Evolutionary conservation across 2,797 vertebrate genomes (phyloP), one percentile per base, ranked within the genome.

Genomic region (Microctenopoma steveboyesi): DNA sequence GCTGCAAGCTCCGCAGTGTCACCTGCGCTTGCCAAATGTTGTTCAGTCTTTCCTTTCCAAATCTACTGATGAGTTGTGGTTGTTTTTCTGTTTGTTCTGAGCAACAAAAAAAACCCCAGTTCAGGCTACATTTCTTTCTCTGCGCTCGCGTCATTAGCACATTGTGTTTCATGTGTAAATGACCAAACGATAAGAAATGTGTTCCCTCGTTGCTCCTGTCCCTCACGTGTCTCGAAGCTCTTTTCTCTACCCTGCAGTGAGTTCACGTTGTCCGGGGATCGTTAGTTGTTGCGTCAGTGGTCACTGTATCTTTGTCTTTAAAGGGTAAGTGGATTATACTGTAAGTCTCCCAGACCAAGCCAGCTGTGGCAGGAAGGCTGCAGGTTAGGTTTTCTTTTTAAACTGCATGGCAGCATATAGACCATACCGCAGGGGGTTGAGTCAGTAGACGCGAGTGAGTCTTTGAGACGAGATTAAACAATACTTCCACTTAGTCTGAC

Each of bases 31-130:
- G 92, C 91, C 93, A 92, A 91, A 92, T 93, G 91, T 84, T 89
- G 91, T 92, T 91, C 92, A 88, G 84, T 87, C 86, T 92, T 91
- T 93, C 88, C 89, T 90, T 91, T 93, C 88, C 83, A 92, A 92
- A 92, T 88, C 85, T 83, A 81, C 80, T 63, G 64, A 83, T 68
- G 64, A 64, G 66, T 65, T 84, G 30, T 22, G 22, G 22, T 39
- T 39, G 37, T 4, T 30, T 30, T 33, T 33, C 14, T 13, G 14
- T 85, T 72, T 65, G 76, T 81, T 79, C 70, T 1, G 18, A 74
- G 64, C 68, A 66, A 81, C 69, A 73, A 75, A 82, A 68, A 83
- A 71, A 56, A 81, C 51, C 51, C 18, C 72, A 61, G 69, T 42
- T 65, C 40, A 77, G 68, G 37, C 76, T 45, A 30, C 22, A 62